Evolutionary conservation across 2,113 vertebrate species (phyloP), one percentile per base, ranked within the genome.

Genomic region (Passer domesticus): DNA sequence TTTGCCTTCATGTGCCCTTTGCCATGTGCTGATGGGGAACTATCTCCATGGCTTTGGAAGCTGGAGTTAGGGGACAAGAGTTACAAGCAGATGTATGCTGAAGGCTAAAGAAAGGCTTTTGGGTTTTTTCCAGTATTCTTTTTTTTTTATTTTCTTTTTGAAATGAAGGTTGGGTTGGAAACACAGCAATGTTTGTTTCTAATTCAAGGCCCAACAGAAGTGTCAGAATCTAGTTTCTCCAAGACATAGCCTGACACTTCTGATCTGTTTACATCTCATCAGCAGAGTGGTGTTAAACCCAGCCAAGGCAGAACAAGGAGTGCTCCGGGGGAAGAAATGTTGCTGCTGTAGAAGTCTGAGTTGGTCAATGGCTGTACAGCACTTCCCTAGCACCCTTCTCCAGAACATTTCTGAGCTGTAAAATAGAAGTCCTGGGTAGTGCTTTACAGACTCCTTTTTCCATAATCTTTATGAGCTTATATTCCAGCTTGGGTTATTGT

Each of bases 211-310:
- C 35, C 7, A 16, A 50, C 24, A 89, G 35, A 90, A 86, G 16
- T 3, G 1, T 27, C 15, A 1, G 4, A 59, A 17, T 76, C 35
- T 80, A 73, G 55, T 66, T 91, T 92, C 90, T 77, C 78, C 43
- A 80, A 77, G 63, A 94, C 63, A 77, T n/a, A 56, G 55, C 33
- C 94, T 95, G 82, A 92, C 70, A 50, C 55, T 83, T 93, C 63
- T 83, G 81, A 62, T 91, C 70, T 90, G 84, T 37, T 94, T 81
- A 23, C 12, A 70, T 94, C 59, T 83, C 33, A 50, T 92, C 66
- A 92, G 55, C 43, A 59, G 67, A 86, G 55, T 17, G 2, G 59
- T 77, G 70, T 80, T 89, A 86, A 83, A 89, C 85, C 70, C 11
- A 3, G 50, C 59, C 62, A 77, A 79, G 59, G 27, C 78, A 85